These are phyloP conservation scores for Hypselothyrea guttata DNA, from an alignment of 2,888 invertebrate species.

Conservation along the genomic window DNA sequence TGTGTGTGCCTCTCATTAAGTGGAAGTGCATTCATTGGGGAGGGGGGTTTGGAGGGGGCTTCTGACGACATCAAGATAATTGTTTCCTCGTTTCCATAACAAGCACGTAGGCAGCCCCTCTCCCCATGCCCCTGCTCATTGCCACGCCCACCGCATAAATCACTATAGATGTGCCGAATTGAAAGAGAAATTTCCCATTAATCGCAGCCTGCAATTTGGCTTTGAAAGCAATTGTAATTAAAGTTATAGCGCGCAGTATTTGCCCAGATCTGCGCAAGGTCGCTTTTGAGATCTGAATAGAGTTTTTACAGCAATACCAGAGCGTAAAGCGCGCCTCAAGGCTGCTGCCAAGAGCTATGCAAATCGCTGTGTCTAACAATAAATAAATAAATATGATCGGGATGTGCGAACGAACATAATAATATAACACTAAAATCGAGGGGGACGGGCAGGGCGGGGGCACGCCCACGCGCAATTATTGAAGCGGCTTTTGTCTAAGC, in stretches of 20 bases:
- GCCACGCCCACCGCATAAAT: background rate
- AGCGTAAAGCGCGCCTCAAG: slow-evolving; percentile 40
- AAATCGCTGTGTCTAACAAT: slow-evolving; percentile 37
- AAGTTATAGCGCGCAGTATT: background rate
- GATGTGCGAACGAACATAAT: slow-evolving; percentile 30
- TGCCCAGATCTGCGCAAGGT: slow-evolving; percentile 1
- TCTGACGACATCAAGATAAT: slow-evolving; percentile 74
- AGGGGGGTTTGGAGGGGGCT: slow-evolving; percentile 48
- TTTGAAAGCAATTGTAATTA: slow-evolving; percentile 16
- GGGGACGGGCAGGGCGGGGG: background rate
- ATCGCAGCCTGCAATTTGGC: slow-evolving; percentile 47
- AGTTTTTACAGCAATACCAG: slow-evolving; percentile 36
- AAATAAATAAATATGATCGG: slow-evolving; percentile 47
- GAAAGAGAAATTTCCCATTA: slow-evolving; percentile 57
- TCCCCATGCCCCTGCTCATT: slow-evolving; percentile 13
- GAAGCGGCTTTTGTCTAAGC: slow-evolving; percentile 44
- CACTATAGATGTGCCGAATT: slow-evolving; percentile 22
- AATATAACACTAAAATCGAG: slow-evolving; percentile 18
- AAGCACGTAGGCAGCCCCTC: slow-evolving; percentile 42
- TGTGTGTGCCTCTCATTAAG: slow-evolving; percentile 58
- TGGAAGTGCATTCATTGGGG: slow-evolving; percentile 65
- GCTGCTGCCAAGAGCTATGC: slow-evolving; percentile 40
- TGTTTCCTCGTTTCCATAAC: slow-evolving; percentile 64
- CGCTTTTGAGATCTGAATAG: slow-evolving; percentile 3
- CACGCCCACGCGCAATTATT: slow-evolving; percentile 69